Conservation (phyloP, 2,797 vertebrate species). For the Molossus alvarezi region DNA sequence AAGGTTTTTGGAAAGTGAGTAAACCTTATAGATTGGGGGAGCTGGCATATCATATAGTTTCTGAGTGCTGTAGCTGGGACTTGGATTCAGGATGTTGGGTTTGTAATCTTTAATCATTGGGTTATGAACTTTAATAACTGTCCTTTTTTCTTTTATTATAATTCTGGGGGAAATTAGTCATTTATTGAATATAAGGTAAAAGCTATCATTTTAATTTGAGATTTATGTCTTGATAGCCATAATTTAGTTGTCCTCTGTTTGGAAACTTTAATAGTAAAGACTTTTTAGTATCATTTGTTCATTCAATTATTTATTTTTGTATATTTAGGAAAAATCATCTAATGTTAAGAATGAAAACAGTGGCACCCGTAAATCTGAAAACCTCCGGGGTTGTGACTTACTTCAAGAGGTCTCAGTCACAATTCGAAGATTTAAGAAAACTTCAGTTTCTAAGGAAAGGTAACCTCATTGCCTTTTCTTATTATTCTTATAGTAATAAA, state of each 20-base stretch:
- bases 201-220: slow-evolving; percentile 55
- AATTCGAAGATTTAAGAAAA: slow-evolving; percentile 99
- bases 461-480: slow-evolving; percentile 80
- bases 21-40: not conserved
- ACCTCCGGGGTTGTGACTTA: slow-evolving; percentile 97
- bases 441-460: slow-evolving; percentile 98
- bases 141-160: not conserved
- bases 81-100: not conserved
- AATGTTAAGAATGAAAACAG: slow-evolving; percentile 94
- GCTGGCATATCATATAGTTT: not conserved
- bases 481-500: not conserved
- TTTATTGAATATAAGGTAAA: slow-evolving; percentile 20
- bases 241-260: slow-evolving; percentile 23
- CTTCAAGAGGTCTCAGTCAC: slow-evolving; percentile 99
- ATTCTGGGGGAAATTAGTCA: slow-evolving; percentile 15
- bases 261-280: slow-evolving; percentile 22
- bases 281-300: slow-evolving; percentile 64
- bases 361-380: slow-evolving; percentile 96
- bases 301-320: not conserved
- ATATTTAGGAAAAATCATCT: slow-evolving; percentile 95
- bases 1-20: not conserved
- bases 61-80: not conserved
- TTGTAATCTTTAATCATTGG: slow-evolving; percentile 61
- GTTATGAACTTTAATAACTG: slow-evolving; percentile 40
- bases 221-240: slow-evolving; percentile 14